Base-by-base conservation (phyloP, 2,888 invertebrate genomes). In the Globia sparganii region DNA sequence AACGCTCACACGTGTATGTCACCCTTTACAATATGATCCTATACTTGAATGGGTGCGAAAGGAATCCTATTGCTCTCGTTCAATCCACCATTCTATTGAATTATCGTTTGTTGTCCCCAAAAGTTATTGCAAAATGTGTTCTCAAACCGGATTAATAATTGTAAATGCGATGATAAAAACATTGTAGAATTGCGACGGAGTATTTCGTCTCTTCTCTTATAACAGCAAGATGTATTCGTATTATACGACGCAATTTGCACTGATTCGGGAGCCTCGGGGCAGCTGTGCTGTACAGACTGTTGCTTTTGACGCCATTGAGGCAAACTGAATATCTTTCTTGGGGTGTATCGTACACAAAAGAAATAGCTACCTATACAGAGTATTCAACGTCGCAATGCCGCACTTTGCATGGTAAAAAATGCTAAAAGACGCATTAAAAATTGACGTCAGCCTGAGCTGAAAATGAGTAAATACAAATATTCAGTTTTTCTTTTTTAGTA, bases 261-360 rank as follows among this genome's bases (percentile, higher is more conserved):
- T 73, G 74, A 75, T 75, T 67, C 34, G 46, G n/a, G 66, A 72
- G 74, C 83, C 85, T 83, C 64, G 46, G 71, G 81, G 81, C 86
- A 89, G 87, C 88, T 89, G 89, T 87, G 80, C 80, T 81, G 78
- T 81, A 77, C 80, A 81, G 80, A 83, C 81, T 80, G 80, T 81
- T 79, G 81, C 81, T 75, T 81, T 83, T 74, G 77, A 68, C 28
- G 65, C 78, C 66, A 80, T 86, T 85, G 75, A 83, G 43, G 64
- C 72, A 81, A 83, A 83, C 88, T 81, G 87, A 84, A 79, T 85
- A 68, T 83, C 75, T 78, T 83, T 71, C 58, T 86, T 78, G 75
- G 78, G 80, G 75, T 66, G 74, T 56, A 58, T 72, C 43, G 53
- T 68, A 77, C 67, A 86, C 77, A 86, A 84, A 87, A 72, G 75